Evolutionary conservation across 2,888 invertebrate species (phyloP), one percentile per base, ranked within the genome.

Genomic region (Sphecodes monilicornis): DNA sequence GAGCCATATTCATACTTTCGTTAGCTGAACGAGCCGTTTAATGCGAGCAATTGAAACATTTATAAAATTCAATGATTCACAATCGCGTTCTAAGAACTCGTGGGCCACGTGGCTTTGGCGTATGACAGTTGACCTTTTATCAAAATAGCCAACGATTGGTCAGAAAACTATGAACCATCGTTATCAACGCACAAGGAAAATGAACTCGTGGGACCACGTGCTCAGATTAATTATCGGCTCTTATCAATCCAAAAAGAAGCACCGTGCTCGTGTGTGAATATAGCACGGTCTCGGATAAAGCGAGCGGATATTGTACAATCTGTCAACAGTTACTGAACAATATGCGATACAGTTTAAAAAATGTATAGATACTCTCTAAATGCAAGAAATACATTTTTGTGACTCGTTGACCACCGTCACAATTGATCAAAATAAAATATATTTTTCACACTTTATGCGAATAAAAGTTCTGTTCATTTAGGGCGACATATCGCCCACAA

Each of bases 121-220:
- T 75, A 72, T 80, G 86, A 80, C 81, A 87, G 76, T 54, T 73
- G n/a, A 29, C n/a, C 80, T 26, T 78, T 90, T 86, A 89, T 89
- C 86, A 50, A 72, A 70, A 70, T 57, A 76, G 80, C 86, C 87
- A 87, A 90, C 84, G 85, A 85, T 88, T 88, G 86, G 90, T 83
- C 86, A 80, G 85, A 83, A 92, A 89, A 90, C 86, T 88, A 86
- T 90, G 86, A 50, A 91, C 86, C 78, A 86, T 76, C 39, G 75
- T 85, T 89, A 90, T 90, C 88, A 69, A 68, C 74, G 43, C 39
- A 43, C 60, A 84, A 86, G 81, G 72, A 88, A 80, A 85, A 84
- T 75, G 82, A 85, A 87, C 86, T 90, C 86, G 76, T 75, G 60
- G 18, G 29, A 84, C 70, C 83, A 69, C 80, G 78, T 83, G 85